Conservation (phyloP, 2,113 vertebrate genomes). For the Microtus ochrogaster region DNA sequence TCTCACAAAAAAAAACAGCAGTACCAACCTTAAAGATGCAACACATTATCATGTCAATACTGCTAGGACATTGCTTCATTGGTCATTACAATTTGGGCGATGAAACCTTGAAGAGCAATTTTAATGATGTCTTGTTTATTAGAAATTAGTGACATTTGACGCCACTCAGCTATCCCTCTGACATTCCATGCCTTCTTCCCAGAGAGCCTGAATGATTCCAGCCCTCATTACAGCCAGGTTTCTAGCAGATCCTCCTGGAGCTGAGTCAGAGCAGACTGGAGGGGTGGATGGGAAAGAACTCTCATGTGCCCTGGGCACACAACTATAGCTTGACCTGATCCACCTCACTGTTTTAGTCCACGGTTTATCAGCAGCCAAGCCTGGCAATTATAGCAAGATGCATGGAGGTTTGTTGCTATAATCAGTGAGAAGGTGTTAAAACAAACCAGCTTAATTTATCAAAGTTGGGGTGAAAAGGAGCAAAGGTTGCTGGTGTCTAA, state of each 20-base stretch:
- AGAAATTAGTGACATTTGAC: slow-evolving; percentile 43
- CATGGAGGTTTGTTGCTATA: slow-evolving; percentile 79
- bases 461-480: slow-evolving; percentile 40
- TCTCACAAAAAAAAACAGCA: neutral
- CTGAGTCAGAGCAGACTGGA: slow-evolving; percentile 68
- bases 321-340: slow-evolving; percentile 79
- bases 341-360: slow-evolving; percentile 80
- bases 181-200: slow-evolving; percentile 50
- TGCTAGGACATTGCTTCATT: slow-evolving; percentile 12
- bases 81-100: neutral
- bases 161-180: neutral
- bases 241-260: slow-evolving; percentile 68
- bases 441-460: slow-evolving; percentile 71
- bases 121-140: slow-evolving; percentile 2
- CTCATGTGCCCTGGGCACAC: slow-evolving; percentile 55
- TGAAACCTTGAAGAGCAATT: neutral
- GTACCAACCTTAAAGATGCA: slow-evolving; percentile 46
- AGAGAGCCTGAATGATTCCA: slow-evolving; percentile 71
- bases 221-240: slow-evolving; percentile 75
- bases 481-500: neutral
- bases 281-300: slow-evolving; percentile 54
- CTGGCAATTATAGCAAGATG: slow-evolving; percentile 77
- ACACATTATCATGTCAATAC: neutral
- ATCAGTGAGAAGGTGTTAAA: slow-evolving; percentile 75
- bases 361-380: slow-evolving; percentile 77